Evolutionary conservation across 2,888 invertebrate species (phyloP), one percentile per base, ranked within the genome.

Genomic region (Sceliomorpha sp.): DNA sequence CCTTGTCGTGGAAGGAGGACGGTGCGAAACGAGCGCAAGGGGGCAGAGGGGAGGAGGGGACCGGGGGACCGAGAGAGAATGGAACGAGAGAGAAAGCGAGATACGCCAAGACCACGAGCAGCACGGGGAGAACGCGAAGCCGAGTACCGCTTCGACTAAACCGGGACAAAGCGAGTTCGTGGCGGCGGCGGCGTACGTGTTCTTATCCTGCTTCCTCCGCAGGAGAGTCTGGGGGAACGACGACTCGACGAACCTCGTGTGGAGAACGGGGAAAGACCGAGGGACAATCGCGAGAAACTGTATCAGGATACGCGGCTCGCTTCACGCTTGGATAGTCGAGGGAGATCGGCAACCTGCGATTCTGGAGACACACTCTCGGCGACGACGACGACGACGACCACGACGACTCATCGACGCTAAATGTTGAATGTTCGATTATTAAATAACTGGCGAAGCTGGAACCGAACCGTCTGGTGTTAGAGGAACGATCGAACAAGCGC

Each of bases 151-250:
- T 17, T 37, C 9, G 50, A 60, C 20, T 4, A 71, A 50, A 70
- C 74, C 69, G 68, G 62, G 67, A 74, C 75, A 73, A 72, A 75
- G 75, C 73, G 59, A 67, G 68, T 72, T 63, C 68, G n/a, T n/a
- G n/a, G n/a, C 64, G 67, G 20, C 5, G 9, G 10, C 36, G 8
- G 12, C 1, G 9, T 29, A 29, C 2, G 8, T 29, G 8, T 29
- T 29, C 29, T 29, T 29, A 9, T 5, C 29, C 9, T 8, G 29
- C 29, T 39, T 14, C 7, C 12, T 24, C 39, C 5, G 13, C 17
- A 17, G 17, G 7, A 7, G 7, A 39, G 24, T 7, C 20, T 5
- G 20, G 20, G 13, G 31, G 10, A 17, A n/a, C n/a, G n/a, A n/a
- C n/a, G 17, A 34, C 13, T 17, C 7, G 6, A n/a, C n/a, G 39